Percentiles rank a stretch among this genome's conserved stretches.
Conservation (phyloP, 2,797 vertebrate genomes). For the Loris lydekkerianus region DNA sequence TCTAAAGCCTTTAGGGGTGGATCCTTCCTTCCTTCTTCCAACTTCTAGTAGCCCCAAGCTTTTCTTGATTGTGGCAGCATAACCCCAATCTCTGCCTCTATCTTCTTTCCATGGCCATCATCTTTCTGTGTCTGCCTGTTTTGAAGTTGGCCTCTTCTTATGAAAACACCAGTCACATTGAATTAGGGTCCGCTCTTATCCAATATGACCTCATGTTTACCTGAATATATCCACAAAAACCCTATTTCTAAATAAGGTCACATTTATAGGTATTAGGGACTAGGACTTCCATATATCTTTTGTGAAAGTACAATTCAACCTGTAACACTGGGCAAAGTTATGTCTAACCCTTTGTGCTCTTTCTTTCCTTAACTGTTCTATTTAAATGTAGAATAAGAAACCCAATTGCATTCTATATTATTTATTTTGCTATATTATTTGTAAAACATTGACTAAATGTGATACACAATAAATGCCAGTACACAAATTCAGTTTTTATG, state of each 20-base stretch:
- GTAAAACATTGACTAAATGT: neutral
- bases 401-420: neutral
- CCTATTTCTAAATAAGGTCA: constrained; percentile 47
- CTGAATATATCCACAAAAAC: neutral
- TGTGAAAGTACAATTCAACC: neutral
- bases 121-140: neutral
- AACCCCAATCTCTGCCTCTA: neutral
- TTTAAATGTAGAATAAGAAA: constrained; percentile 30
- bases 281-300: neutral
- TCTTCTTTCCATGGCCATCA: constrained; percentile 1
- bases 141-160: neutral
- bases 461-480: neutral
- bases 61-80: neutral
- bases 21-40: neutral
- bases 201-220: constrained; percentile 29
- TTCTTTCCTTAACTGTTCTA: constrained; percentile 9
- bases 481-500: constrained; percentile 20
- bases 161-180: neutral
- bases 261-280: neutral
- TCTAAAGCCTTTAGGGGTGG: neutral
- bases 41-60: neutral
- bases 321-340: neutral
- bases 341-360: neutral
- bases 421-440: constrained; percentile 47
- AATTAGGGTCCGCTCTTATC: neutral